phyloP scores from a whole-genome alignment of 1,140 invertebrate species.

The Nylanderia fulva region DNA sequence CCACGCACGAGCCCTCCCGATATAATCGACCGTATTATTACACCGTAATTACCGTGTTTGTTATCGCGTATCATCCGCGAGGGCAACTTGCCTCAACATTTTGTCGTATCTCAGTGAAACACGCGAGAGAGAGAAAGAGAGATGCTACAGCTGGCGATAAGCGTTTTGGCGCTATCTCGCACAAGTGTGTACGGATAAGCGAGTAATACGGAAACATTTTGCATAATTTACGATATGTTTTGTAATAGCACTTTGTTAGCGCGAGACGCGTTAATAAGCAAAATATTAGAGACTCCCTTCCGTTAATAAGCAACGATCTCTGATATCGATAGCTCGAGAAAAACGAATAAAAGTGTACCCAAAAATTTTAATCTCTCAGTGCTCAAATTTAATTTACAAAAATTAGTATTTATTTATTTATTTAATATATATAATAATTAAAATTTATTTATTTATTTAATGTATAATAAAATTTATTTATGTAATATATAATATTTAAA shows the following conservation, averaged over 20 bases:
- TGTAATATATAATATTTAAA: too few relatives aligned
- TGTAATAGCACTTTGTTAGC: slow-evolving; percentile 21
- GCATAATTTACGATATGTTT: slow-evolving; percentile 50
- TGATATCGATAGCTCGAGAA: background rate
- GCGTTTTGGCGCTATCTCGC: slow-evolving; percentile 18
- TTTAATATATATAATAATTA: too few relatives aligned
- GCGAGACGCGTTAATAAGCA: background rate
- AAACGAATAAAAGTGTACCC: too few relatives aligned
- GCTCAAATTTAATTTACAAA: too few relatives aligned
- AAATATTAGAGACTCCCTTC: slow-evolving; percentile 11
- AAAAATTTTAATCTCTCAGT: background rate
- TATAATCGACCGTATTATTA: slow-evolving; percentile 3
- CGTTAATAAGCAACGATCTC: slow-evolving; percentile 11
- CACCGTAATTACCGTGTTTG: slow-evolving; percentile 26
- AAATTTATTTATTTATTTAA: too few relatives aligned
- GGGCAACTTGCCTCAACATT: slow-evolving; percentile 23
- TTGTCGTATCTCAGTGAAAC: slow-evolving; percentile 27
- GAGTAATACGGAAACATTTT: slow-evolving; percentile 42
- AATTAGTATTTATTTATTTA: too few relatives aligned
- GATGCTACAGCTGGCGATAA: slow-evolving; percentile 41
- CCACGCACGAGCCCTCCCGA: background rate
- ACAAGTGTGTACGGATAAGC: slow-evolving; percentile 23
- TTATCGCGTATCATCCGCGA: slow-evolving; percentile 17
- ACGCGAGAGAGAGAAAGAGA: too few relatives aligned
- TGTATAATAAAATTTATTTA: too few relatives aligned